Conservation (phyloP, 2,113 vertebrate genomes). For the Urocolius indicus region DNA sequence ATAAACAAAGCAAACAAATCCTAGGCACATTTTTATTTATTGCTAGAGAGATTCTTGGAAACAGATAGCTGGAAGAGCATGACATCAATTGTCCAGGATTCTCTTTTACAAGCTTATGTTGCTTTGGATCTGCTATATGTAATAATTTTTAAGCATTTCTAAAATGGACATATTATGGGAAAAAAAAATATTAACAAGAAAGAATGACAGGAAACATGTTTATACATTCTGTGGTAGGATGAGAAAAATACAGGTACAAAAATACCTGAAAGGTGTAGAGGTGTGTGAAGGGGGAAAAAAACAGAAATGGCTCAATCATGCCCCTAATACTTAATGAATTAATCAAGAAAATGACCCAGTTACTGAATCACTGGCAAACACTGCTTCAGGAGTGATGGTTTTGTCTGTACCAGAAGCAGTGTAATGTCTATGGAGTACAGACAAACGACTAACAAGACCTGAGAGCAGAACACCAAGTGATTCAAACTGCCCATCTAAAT, state of each 20-base stretch:
- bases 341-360: background rate
- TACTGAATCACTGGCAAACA: background rate
- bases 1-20: background rate
- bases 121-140: background rate
- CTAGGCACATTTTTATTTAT: background rate
- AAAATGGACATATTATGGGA: background rate
- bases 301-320: fast-evolving
- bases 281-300: background rate
- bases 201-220: background rate
- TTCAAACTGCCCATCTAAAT: background rate
- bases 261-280: background rate
- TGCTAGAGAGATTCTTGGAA: background rate
- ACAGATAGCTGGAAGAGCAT: background rate
- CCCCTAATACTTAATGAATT: background rate
- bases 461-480: background rate
- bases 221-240: background rate
- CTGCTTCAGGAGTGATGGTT: background rate
- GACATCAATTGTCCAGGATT: background rate
- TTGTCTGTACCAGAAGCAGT: background rate
- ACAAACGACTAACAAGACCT: background rate
- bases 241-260: background rate
- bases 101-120: background rate
- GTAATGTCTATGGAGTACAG: fast-evolving
- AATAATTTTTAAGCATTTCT: background rate
- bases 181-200: background rate